phyloP scores from a whole-genome alignment of 2,113 vertebrate genomes.

The Corvus moneduloides region DNA sequence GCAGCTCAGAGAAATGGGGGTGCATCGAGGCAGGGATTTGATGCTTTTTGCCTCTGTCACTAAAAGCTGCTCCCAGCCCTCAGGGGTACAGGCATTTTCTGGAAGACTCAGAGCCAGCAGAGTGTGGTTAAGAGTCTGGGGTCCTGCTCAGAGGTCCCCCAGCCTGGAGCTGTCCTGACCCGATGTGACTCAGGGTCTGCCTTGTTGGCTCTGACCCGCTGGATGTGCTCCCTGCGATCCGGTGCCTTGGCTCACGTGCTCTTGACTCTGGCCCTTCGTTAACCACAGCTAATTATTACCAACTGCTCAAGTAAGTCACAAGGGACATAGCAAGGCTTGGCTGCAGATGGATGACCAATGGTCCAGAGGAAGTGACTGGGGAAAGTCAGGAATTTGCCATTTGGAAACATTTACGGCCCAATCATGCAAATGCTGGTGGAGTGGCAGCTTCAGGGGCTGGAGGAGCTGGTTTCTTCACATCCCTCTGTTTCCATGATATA shows the following conservation, averaged over 20 bases:
- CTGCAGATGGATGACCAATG: neutral
- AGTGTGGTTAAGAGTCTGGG: neutral
- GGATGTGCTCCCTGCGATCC: fast-evolving
- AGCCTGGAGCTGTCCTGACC: neutral
- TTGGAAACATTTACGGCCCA: neutral
- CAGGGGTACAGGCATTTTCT: fast-evolving
- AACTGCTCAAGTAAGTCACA: neutral
- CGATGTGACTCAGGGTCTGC: fast-evolving
- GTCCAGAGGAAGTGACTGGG: neutral
- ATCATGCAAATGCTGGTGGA: neutral
- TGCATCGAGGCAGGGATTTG: fast-evolving
- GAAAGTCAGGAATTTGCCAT: neutral
- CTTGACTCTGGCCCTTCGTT: neutral
- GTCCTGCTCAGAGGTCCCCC: neutral
- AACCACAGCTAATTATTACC: conserved; percentile 35
- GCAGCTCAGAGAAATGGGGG: neutral
- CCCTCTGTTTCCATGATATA: neutral
- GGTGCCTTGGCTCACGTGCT: fast-evolving
- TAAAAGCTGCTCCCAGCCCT: neutral
- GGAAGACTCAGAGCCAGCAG: neutral
- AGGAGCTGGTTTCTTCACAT: neutral
- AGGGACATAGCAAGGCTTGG: neutral
- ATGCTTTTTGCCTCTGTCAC: neutral
- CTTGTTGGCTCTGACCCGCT: fast-evolving
- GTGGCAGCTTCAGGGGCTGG: neutral